Base-by-base conservation (phyloP, 2,797 vertebrate species). In the Rhadinocentrus ornatus region DNA sequence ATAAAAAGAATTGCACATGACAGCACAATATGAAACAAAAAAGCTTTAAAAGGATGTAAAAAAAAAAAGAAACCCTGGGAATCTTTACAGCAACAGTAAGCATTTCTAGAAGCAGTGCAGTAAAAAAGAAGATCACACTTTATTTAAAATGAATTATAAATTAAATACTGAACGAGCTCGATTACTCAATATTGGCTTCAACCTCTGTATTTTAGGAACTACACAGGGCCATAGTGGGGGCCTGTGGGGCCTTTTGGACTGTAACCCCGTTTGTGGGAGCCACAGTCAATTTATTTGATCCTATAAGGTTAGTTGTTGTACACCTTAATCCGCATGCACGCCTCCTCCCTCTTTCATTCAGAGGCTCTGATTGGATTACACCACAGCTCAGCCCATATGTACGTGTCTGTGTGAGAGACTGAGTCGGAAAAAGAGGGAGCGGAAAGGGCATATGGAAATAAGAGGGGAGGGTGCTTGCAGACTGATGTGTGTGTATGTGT, bases 351-450 rank as follows among this genome's bases (percentile, higher is more conserved):
- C 73, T 73, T 75, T 78, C 81, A 89, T 89, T 89, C 82, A 86
- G 76, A 13, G 50, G 62, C 84, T 83, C 62, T 88, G 88, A 91
- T 86, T 88, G 88, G 90, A 93, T 91, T 89, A 92, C 78, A 88
- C 61, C 74, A 56, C 31, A 16, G 78, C 56, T 79, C 83, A 64
- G 75, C 66, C 41, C 11, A 7, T 16, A 3, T 0, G 20, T 59
- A 61, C 26, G 34, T 24, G 16, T 35, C 58, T 57, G 41, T 32
- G 63, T 46, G 50, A 50, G 44, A 29, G 62, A 6, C 65, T 12
- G 50, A 20, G 53, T 57, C 59, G 8, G 4, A 44, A 24, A 12
- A 39, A 48, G 56, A 50, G 41, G 57, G 55, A 26, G 31, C 39
- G 69, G 58, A 27, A 56, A 31, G 46, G 22, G 57, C 62, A 65